Conservation (phyloP, 2,113 vertebrate genomes). For the Bettongia penicillata region DNA sequence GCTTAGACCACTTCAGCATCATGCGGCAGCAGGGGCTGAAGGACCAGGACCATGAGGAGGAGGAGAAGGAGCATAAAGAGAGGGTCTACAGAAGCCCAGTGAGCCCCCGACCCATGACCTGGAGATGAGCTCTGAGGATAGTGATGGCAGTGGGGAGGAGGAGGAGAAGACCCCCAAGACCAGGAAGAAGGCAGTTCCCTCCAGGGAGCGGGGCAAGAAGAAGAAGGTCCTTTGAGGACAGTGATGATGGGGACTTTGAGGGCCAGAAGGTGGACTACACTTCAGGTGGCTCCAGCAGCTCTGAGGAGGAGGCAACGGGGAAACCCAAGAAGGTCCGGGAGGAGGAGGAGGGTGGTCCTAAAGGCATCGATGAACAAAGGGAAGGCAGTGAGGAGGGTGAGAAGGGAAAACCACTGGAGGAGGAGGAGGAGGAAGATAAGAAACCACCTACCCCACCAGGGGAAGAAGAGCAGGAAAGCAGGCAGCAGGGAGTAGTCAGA, state of each 20-base stretch:
- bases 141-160: slow-evolving; percentile 89
- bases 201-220: slow-evolving; percentile 82
- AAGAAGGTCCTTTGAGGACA: slow-evolving; percentile 89
- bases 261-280: slow-evolving; percentile 96
- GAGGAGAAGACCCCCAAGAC: slow-evolving; percentile 71
- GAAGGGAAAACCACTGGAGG: slow-evolving; percentile 91
- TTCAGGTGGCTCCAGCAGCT: slow-evolving; percentile 93
- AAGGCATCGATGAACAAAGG: slow-evolving; percentile 92
- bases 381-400: slow-evolving; percentile 95
- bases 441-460: slow-evolving; percentile 88
- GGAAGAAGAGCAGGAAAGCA: slow-evolving; percentile 92
- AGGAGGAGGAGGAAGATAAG: slow-evolving; percentile 94
- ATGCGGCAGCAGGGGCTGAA: slow-evolving; percentile 94
- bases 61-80: slow-evolving; percentile 87
- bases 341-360: slow-evolving; percentile 92
- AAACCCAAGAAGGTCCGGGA: slow-evolving; percentile 84
- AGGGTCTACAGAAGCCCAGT: slow-evolving; percentile 84
- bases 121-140: slow-evolving; percentile 92
- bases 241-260: slow-evolving; percentile 94
- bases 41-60: slow-evolving; percentile 89
- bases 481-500: slow-evolving; percentile 93
- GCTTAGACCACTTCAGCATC: slow-evolving; percentile 96
- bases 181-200: slow-evolving; percentile 80
- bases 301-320: slow-evolving; percentile 84
- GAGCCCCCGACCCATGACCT: slow-evolving; percentile 92